These are phyloP conservation scores for Pseudanteris insignis DNA, from an alignment of 2,888 invertebrate genomes.

Conservation along the genomic window DNA sequence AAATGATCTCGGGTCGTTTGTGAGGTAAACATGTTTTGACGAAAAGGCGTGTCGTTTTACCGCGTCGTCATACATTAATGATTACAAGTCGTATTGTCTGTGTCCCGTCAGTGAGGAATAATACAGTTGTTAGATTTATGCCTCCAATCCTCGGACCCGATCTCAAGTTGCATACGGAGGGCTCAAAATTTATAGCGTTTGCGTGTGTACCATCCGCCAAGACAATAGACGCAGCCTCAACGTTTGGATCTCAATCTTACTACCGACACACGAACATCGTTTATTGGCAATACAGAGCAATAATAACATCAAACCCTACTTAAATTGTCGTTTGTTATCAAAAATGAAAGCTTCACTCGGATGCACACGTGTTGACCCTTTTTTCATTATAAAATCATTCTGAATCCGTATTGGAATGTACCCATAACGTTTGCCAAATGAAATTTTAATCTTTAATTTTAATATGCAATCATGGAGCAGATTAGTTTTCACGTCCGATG, in stretches of 20 bases:
- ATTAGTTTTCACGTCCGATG: too few relatives aligned
- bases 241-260: slow-evolving; percentile 42
- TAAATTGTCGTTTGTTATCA: too few relatives aligned
- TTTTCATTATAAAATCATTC: too few relatives aligned
- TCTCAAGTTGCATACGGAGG: slow-evolving; percentile 42
- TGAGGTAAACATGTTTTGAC: slow-evolving; percentile 37
- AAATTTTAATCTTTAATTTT: too few relatives aligned
- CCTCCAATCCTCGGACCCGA: slow-evolving; percentile 32
- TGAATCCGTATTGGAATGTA: too few relatives aligned
- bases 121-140: slow-evolving; percentile 44
- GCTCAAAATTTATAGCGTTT: slow-evolving; percentile 50
- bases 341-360: too few relatives aligned
- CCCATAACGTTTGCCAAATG: too few relatives aligned
- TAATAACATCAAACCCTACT: slow-evolving; percentile 10
- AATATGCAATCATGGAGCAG: too few relatives aligned
- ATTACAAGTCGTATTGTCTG: slow-evolving; percentile 28
- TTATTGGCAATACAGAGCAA: slow-evolving; percentile 31
- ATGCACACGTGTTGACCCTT: too few relatives aligned
- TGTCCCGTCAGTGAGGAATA: slow-evolving; percentile 31
- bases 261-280: slow-evolving; percentile 26
- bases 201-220: slow-evolving; percentile 49
- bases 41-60: slow-evolving; percentile 23
- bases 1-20: not conserved
- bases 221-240: slow-evolving; percentile 48
- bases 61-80: slow-evolving; percentile 33